Conservation (phyloP, 2,888 invertebrate genomes). For the Gortyna flavago region DNA sequence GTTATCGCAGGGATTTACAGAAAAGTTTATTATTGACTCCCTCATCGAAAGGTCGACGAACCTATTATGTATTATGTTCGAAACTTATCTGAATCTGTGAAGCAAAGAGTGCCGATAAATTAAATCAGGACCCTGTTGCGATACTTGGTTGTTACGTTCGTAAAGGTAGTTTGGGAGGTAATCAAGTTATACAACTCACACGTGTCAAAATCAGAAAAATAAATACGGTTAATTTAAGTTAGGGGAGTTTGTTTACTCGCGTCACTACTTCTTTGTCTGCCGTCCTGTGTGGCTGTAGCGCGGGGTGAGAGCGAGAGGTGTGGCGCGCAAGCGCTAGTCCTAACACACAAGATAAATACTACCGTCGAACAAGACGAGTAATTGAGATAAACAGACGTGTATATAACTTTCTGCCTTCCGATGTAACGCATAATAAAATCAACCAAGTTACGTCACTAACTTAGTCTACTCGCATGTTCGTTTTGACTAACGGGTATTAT, state of each 20-base stretch:
- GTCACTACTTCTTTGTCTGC: slow-evolving; percentile 85
- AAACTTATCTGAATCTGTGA: slow-evolving; percentile 70
- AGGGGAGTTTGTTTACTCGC: slow-evolving; percentile 82
- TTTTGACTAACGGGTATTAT: slow-evolving; percentile 54
- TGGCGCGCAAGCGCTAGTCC: slow-evolving; percentile 73
- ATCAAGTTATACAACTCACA: slow-evolving; percentile 77
- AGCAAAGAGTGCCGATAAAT: slow-evolving; percentile 71
- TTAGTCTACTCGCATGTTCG: slow-evolving; percentile 63
- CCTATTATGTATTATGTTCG: slow-evolving; percentile 67
- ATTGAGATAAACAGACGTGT: slow-evolving; percentile 87
- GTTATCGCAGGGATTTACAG: slow-evolving; percentile 81
- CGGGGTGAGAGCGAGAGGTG: slow-evolving; percentile 63
- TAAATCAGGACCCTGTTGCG: slow-evolving; percentile 68
- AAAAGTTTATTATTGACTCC: slow-evolving; percentile 78
- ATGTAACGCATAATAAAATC: slow-evolving; percentile 83
- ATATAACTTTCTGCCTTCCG: slow-evolving; percentile 81
- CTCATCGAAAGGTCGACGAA: slow-evolving; percentile 73
- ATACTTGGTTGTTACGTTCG: slow-evolving; percentile 71
- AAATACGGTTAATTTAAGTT: slow-evolving; percentile 83
- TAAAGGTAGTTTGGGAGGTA: slow-evolving; percentile 71
- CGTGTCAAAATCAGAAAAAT: slow-evolving; percentile 83
- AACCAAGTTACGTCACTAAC: slow-evolving; percentile 79
- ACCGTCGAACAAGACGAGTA: slow-evolving; percentile 83
- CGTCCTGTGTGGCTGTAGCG: slow-evolving; percentile 71
- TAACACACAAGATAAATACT: slow-evolving; percentile 88